Conservation (phyloP, 2,797 vertebrate genomes). For the Zonotrichia albicollis region DNA sequence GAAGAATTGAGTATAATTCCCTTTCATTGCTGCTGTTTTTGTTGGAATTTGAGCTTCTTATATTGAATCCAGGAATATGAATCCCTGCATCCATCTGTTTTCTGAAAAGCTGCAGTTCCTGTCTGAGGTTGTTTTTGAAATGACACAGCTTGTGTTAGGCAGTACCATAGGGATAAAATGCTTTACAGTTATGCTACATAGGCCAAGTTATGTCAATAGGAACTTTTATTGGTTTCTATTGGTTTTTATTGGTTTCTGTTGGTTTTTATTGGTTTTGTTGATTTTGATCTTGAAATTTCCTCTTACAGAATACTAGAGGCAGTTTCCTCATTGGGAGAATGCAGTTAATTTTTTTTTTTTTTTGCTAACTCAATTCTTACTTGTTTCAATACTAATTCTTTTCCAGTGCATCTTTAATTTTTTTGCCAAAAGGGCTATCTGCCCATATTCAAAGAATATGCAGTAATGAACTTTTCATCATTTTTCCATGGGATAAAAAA, state of each 20-base stretch:
- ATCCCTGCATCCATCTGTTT: background rate
- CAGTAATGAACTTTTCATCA: background rate
- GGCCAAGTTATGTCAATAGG: rapidly evolving
- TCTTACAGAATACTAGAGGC: no score
- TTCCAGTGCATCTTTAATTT: background rate
- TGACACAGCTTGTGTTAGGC: rapidly evolving
- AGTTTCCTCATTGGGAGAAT: background rate
- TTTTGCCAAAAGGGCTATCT: background rate
- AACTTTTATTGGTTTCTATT: background rate
- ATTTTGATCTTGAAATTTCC: background rate
- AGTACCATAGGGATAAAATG: background rate
- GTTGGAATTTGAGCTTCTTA: background rate
- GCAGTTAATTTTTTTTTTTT: rapidly evolving
- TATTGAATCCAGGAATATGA: background rate
- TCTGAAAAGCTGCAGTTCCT: background rate
- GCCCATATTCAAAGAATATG: background rate
- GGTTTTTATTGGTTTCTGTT: background rate
- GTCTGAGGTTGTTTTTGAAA: background rate
- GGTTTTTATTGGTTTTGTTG: background rate
- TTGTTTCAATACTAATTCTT: background rate
- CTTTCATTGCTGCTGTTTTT: background rate
- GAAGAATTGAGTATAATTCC: background rate
- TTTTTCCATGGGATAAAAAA: background rate
- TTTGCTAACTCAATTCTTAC: rapidly evolving
- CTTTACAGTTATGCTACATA: background rate